Percentiles rank a stretch among this genome's conserved stretches.
Evolutionary conservation across 2,113 vertebrate genomes (phyloP).

Genomic region (Pogonocichla stellata): DNA sequence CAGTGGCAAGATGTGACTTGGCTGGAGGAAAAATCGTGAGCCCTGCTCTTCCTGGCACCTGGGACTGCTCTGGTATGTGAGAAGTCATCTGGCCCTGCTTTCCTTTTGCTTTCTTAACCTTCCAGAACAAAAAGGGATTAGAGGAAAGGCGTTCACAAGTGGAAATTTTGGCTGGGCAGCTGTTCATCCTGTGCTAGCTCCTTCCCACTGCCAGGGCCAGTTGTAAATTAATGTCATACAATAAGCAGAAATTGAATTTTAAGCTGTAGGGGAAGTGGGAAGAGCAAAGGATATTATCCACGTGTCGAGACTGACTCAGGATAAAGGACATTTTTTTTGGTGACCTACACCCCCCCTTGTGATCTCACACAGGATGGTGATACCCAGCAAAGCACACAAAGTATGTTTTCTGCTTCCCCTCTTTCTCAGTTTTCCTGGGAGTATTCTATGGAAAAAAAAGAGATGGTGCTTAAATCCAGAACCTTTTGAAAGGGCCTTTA

Average conservation of each 20-base stretch:
- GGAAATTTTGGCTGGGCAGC: slow-evolving; percentile 29
- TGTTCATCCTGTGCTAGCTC: slow-evolving; percentile 1
- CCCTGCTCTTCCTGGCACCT: background rate
- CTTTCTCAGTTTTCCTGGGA: background rate
- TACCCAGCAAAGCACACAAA: background rate
- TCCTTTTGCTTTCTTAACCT: slow-evolving; percentile 27
- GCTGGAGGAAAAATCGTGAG: background rate
- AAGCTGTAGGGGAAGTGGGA: background rate
- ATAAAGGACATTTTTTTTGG: background rate
- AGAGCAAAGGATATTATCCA: background rate
- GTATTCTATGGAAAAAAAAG: background rate
- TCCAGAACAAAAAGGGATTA: slow-evolving; percentile 28
- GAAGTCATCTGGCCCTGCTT: background rate
- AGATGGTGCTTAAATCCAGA: background rate
- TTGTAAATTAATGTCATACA: background rate
- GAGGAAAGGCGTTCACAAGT: slow-evolving; percentile 61
- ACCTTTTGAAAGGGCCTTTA: background rate
- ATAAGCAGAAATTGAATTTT: background rate
- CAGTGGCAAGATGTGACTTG: background rate
- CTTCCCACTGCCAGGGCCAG: background rate
- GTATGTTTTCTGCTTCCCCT: background rate
- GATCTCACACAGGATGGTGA: background rate
- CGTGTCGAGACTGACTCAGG: accelerated
- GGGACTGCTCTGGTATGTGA: background rate
- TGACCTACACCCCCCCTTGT: background rate